A percentile compares a stretch with the other conserved stretches of the same genome.
Conservation (phyloP, 2,113 vertebrate species). For the Bubo bubo region DNA sequence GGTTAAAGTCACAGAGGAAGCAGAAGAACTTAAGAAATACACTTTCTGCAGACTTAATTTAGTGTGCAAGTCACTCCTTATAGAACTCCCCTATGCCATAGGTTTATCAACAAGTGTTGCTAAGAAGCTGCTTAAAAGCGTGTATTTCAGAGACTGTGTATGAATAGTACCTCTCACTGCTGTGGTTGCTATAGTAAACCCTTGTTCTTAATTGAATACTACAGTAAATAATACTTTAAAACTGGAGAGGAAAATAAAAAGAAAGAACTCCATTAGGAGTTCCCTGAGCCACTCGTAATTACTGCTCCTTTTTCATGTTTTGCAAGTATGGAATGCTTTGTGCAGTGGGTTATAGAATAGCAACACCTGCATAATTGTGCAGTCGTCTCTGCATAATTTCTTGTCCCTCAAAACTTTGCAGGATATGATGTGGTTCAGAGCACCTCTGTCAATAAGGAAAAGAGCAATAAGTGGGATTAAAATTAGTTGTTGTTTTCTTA, state of each 20-base stretch:
- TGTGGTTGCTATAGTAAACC: slow-evolving; percentile 69
- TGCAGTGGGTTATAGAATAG: not conserved
- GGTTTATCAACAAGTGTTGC: slow-evolving; percentile 64
- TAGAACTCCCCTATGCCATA: slow-evolving; percentile 5
- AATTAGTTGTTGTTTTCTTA: not conserved
- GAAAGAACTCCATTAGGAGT: slow-evolving; percentile 14
- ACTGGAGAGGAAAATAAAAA: slow-evolving; percentile 40
- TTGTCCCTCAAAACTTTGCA: not conserved
- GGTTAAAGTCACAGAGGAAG: not conserved
- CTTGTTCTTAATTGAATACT: slow-evolving; percentile 71
- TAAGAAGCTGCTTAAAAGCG: slow-evolving; percentile 63
- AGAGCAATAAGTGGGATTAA: not conserved
- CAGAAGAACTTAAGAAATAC: not conserved
- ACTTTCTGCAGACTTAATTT: slow-evolving; percentile 1
- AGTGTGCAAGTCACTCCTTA: not conserved
- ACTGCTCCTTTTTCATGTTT: slow-evolving; percentile 35
- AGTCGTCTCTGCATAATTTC: not conserved
- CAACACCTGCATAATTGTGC: slow-evolving; percentile 32
- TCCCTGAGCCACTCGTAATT: slow-evolving; percentile 61
- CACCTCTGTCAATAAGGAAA: not conserved
- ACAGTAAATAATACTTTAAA: slow-evolving; percentile 74
- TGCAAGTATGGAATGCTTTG: slow-evolving; percentile 7
- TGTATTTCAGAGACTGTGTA: slow-evolving; percentile 13
- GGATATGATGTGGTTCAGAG: not conserved
- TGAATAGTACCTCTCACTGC: slow-evolving; percentile 60